phyloP scores from a whole-genome alignment of 2,797 vertebrate genomes.

The Pangasius djambal region DNA sequence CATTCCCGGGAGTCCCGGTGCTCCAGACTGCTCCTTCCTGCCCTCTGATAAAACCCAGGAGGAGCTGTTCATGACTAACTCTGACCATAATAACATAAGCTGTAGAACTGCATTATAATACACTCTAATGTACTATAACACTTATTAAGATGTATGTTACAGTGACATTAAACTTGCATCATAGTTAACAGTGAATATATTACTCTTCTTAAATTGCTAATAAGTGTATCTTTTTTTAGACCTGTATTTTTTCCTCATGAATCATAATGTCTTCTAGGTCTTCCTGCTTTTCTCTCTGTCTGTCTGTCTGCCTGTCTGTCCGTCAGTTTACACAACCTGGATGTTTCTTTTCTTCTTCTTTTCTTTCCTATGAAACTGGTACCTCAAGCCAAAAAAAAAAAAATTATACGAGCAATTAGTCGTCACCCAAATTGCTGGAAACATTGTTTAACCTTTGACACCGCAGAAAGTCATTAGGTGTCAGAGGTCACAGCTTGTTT shows the following conservation, averaged over 20 bases:
- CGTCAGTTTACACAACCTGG: background rate
- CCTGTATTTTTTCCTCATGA: background rate
- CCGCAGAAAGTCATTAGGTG: constrained; percentile 76
- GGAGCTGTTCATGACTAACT: background rate
- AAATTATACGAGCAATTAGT: constrained; percentile 65
- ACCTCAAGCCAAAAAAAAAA: constrained; percentile 10
- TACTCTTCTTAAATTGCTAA: background rate
- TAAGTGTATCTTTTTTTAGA: background rate
- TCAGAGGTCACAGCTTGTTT: constrained; percentile 70
- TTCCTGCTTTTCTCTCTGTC: background rate
- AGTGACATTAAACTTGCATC: background rate
- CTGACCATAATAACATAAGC: background rate
- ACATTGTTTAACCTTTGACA: constrained; percentile 81
- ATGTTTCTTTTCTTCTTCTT: background rate
- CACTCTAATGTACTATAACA: background rate
- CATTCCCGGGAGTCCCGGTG: constrained; percentile 55
- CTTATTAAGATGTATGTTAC: too few relatives aligned
- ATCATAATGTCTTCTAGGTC: background rate
- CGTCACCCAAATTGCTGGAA: constrained; percentile 72
- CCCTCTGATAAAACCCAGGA: constrained; percentile 5
- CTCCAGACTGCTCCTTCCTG: constrained; percentile 60
- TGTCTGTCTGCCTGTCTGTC: background rate
- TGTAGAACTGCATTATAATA: background rate
- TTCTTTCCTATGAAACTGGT: constrained; percentile 1
- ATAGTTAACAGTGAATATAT: background rate